Evolutionary conservation across 2,113 vertebrate genomes (phyloP).

Genomic region (Actenoides lindsayi): DNA sequence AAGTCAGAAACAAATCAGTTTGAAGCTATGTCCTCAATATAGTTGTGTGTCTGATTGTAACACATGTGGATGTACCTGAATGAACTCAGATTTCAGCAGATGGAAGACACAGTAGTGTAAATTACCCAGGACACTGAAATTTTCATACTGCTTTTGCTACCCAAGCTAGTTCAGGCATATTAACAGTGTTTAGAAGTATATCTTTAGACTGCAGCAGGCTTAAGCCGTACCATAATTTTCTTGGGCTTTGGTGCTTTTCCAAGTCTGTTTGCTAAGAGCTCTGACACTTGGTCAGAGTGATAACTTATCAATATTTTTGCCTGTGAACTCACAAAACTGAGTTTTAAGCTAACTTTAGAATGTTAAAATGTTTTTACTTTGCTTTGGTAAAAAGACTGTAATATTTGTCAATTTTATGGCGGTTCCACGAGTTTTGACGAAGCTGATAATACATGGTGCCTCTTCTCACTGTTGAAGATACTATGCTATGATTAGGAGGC

Average conservation of each 20-base stretch:
- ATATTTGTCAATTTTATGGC: background rate
- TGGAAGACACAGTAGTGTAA: background rate
- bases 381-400: background rate
- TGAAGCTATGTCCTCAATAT: background rate
- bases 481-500: background rate
- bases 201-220: background rate
- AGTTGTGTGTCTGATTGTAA: background rate
- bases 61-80: background rate
- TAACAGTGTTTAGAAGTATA: background rate
- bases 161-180: background rate
- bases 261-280: background rate
- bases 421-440: background rate
- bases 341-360: background rate
- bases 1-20: background rate
- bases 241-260: background rate
- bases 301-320: background rate
- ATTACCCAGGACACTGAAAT: background rate
- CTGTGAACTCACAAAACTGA: background rate
- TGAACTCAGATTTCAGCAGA: background rate
- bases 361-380: background rate
- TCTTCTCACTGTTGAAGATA: background rate
- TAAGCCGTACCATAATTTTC: background rate
- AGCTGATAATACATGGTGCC: background rate
- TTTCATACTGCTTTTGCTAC: background rate
- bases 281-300: background rate